phyloP scores from a whole-genome alignment of 2,888 invertebrate genomes.

The Rhamphomyia laevipes region DNA sequence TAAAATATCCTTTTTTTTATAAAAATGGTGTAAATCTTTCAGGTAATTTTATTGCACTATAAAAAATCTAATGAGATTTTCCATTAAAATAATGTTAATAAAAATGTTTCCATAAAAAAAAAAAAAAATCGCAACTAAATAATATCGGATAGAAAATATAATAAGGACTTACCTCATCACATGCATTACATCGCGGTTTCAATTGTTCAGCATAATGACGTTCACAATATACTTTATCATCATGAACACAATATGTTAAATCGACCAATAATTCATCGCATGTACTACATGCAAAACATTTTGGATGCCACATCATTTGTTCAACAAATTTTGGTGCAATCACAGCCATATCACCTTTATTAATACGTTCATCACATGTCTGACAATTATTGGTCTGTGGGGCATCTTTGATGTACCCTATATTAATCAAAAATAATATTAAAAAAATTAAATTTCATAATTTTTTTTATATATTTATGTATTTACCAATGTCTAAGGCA shows the following conservation, averaged over 20 bases:
- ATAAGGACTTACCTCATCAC: slow-evolving; percentile 84
- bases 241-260: slow-evolving; percentile 87
- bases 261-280: slow-evolving; percentile 92
- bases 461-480: slow-evolving; percentile 13
- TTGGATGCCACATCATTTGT: slow-evolving; percentile 75
- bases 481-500: slow-evolving; percentile 80
- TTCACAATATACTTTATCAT: slow-evolving; percentile 80
- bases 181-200: slow-evolving; percentile 90
- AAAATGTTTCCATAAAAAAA: too few species aligned
- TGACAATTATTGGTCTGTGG: slow-evolving; percentile 58
- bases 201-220: slow-evolving; percentile 93
- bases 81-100: too few species aligned
- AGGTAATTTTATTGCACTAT: too few species aligned
- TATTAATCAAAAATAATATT: slow-evolving; percentile 18
- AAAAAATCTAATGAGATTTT: too few species aligned
- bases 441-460: background rate
- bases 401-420: slow-evolving; percentile 51
- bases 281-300: slow-evolving; percentile 80
- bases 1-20: too few species aligned
- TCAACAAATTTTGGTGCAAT: slow-evolving; percentile 73
- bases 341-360: slow-evolving; percentile 70
- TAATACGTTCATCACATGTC: slow-evolving; percentile 68
- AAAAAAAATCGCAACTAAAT: background rate
- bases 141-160: background rate
- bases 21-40: too few species aligned